These are phyloP conservation scores for Andrena dorsata DNA, from an alignment of 2,888 invertebrate species.

Conservation along the genomic window DNA sequence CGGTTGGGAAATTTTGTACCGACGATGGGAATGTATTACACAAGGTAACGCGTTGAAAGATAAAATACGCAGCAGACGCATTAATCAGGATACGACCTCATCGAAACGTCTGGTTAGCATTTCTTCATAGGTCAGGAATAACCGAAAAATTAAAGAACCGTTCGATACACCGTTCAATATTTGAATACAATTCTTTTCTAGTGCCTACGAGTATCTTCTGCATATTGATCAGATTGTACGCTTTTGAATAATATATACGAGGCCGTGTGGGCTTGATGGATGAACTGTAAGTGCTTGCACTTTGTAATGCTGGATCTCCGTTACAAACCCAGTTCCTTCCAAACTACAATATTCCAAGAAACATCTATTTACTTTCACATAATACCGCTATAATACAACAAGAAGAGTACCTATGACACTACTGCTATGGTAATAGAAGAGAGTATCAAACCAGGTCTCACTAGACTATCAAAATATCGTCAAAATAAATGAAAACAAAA, in stretches of 20 bases:
- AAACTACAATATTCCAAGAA: constrained; percentile 14
- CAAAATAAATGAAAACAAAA: too few relatives aligned
- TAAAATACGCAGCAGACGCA: not conserved
- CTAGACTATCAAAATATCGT: too few relatives aligned
- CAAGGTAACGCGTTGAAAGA: not conserved
- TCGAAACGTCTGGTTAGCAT: not conserved
- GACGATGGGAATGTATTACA: not conserved
- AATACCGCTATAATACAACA: too few relatives aligned
- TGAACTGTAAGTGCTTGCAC: constrained; percentile 32
- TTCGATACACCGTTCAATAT: constrained; percentile 13
- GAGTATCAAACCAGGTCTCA: too few relatives aligned
- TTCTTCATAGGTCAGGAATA: not conserved
- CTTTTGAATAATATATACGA: constrained; percentile 36
- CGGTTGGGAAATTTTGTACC: not conserved
- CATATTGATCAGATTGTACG: constrained; percentile 41
- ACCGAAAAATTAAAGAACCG: not conserved
- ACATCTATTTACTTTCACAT: not conserved
- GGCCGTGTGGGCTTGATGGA: constrained; percentile 57
- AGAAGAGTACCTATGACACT: too few relatives aligned
- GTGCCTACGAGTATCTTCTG: constrained; percentile 36
- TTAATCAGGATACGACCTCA: not conserved
- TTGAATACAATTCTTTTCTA: constrained; percentile 46
- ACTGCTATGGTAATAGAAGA: too few relatives aligned
- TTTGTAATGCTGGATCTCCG: constrained; percentile 28
- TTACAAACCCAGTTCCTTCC: not conserved